Base-by-base conservation (phyloP, 1,140 invertebrate genomes). In the Meloidogyne hapla region DNA sequence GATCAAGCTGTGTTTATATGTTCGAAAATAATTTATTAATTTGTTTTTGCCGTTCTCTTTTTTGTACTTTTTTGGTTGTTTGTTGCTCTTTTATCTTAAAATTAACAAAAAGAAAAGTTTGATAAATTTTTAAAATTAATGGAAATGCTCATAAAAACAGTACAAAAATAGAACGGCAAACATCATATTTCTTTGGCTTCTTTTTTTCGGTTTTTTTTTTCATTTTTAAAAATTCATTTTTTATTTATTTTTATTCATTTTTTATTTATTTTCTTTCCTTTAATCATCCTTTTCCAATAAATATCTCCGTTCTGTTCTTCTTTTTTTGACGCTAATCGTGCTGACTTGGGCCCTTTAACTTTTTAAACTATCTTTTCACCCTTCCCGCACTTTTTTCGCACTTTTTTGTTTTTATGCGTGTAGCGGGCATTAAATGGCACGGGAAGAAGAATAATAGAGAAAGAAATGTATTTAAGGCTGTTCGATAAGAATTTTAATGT, bases 391-490 rank as follows among this genome's bases (percentile, higher is more conserved):
- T 45, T 70, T 61, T 69, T 28, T 25, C 13, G n/a, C 13, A 18
- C 38, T 26, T 25, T 25, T 68, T 40, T 40, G 23, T 61, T 61
- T 33, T 63, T 61, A 64, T 73, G 70, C 70, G 70, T 73, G 42
- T 73, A 61, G 23, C 56, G 33, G 33, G 18, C 4, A 25, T 15
- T 28, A 73, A 73, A 56, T 56, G 48, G 18, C 48, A 56, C 48
- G 48, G 33, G 33, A 33, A 56, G 48, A 56, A 56, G n/a, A 56
- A 18, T 42, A n/a, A 42, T 8, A 12, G 8, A 42, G 10, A 45
- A 62, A 72, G 21, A 62, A 72, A 72, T 45, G 23, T 28, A 62
- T n/a, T n/a, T n/a, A n/a, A n/a, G n/a, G n/a, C n/a, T n/a, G n/a
- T n/a, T n/a, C n/a, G n/a, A n/a, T n/a, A 33, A 33, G 33, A 33